Evolutionary conservation across 2,888 invertebrate genomes (phyloP).

Genomic region (Sericinus montela): DNA sequence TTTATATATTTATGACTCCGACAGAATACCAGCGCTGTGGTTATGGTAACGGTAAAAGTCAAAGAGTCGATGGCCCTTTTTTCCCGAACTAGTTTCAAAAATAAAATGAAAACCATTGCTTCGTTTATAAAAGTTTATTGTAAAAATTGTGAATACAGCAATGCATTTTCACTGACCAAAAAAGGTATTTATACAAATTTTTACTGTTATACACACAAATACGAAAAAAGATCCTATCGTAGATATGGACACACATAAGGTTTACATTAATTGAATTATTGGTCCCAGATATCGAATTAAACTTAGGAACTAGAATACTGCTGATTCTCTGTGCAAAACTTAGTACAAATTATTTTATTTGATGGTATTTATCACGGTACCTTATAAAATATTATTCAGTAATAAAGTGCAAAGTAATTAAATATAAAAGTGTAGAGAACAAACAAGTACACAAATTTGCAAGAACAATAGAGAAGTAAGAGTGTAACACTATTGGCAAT

Average conservation of each 20-base stretch:
- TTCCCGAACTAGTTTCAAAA: too few species aligned
- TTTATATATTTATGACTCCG: too few species aligned
- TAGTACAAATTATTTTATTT: neutral
- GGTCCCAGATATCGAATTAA: constrained; percentile 6
- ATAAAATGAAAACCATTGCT: neutral
- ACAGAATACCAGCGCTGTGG: too few species aligned
- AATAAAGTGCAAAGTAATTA: neutral
- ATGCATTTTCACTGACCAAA: constrained; percentile 31
- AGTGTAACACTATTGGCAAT: too few species aligned
- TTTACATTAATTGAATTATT: neutral
- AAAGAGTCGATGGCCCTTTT: too few species aligned
- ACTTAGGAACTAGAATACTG: constrained; percentile 8
- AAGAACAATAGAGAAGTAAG: too few species aligned
- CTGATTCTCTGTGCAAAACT: neutral
- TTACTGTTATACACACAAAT: constrained; percentile 2
- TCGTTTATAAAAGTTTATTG: constrained; percentile 32
- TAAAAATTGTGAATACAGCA: constrained; percentile 36
- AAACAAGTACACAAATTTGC: neutral
- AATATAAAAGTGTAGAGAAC: neutral
- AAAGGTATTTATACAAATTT: constrained; percentile 3
- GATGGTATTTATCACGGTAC: neutral
- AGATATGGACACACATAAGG: neutral
- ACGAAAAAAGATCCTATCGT: neutral
- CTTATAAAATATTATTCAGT: neutral
- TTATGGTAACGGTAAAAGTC: too few species aligned